Percentiles rank a stretch among this genome's conserved stretches.
These are phyloP conservation scores for Barbus barbus DNA, from an alignment of 2,113 vertebrate genomes.

Conservation along the genomic window DNA sequence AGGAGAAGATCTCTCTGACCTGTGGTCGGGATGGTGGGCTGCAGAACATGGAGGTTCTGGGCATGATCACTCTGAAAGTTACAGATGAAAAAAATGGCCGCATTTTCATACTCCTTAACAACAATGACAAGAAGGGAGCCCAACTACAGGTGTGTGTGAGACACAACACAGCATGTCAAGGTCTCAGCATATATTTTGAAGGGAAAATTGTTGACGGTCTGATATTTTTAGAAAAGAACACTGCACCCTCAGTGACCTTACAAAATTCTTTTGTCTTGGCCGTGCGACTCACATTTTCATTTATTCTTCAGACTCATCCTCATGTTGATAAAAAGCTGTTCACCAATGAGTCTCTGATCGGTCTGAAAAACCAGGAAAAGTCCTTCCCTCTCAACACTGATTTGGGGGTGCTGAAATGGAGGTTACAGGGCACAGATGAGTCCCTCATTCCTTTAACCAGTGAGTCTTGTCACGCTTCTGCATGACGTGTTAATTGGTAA, in stretches of 20 bases:
- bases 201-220: neutral
- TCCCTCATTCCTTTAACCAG: conserved; percentile 94
- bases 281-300: neutral
- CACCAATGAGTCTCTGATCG: conserved; percentile 88
- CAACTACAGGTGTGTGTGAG: conserved; percentile 88
- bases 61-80: conserved; percentile 91
- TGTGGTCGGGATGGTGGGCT: conserved; percentile 92
- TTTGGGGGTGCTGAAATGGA: conserved; percentile 95
- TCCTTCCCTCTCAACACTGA: conserved; percentile 94
- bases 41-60: conserved; percentile 94
- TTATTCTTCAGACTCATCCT: conserved; percentile 85
- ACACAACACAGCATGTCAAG: neutral
- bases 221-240: neutral
- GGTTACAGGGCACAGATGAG: conserved; percentile 93
- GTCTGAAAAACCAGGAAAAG: conserved; percentile 95
- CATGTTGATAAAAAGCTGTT: conserved; percentile 99
- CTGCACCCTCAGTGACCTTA: neutral
- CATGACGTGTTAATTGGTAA: neutral
- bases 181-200: neutral
- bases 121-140: conserved; percentile 91
- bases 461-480: conserved; percentile 66
- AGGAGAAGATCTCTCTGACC: conserved; percentile 92
- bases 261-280: neutral
- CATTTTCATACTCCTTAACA: conserved; percentile 89
- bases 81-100: conserved; percentile 89